phyloP scores from a whole-genome alignment of 2,113 vertebrate genomes.

The Perca flavescens region DNA sequence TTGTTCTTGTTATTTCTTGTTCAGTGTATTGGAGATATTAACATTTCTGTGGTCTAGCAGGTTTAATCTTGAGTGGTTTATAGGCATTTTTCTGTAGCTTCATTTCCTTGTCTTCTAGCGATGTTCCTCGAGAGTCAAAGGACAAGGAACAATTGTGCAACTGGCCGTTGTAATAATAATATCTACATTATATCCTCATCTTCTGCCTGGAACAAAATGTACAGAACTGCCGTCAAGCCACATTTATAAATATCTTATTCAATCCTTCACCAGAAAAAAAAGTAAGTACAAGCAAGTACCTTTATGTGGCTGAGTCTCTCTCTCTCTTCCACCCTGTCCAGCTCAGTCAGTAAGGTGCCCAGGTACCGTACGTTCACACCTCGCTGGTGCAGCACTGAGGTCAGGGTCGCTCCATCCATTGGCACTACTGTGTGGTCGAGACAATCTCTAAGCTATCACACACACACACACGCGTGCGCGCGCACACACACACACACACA shows the following conservation, averaged over 20 bases:
- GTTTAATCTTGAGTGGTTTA: neutral
- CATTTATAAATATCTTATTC: neutral
- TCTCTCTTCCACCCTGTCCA: constrained; percentile 83
- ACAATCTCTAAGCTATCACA: constrained; percentile 90
- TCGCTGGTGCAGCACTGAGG: constrained; percentile 90
- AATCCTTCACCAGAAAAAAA: neutral
- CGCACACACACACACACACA: constrained; percentile 31
- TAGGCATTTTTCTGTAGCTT: neutral
- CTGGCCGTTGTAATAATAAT: neutral
- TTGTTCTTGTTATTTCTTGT: neutral
- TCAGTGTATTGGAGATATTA: neutral
- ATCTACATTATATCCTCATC: neutral
- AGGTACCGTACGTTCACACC: constrained; percentile 96
- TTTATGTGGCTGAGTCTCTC: constrained; percentile 89
- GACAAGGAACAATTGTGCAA: neutral
- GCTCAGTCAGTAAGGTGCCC: constrained; percentile 87
- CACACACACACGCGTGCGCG: constrained; percentile 36
- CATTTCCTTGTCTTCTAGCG: neutral
- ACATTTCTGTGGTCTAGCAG: neutral
- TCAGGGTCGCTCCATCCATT: constrained; percentile 91
- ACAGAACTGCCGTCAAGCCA: neutral
- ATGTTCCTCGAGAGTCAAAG: neutral
- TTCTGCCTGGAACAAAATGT: neutral
- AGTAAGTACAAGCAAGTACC: constrained; percentile 68
- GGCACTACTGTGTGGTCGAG: constrained; percentile 89